Evolutionary conservation across 2,113 vertebrate genomes (phyloP), one percentile per base, ranked within the genome.

Genomic region (Protobothrops mucrosquamatus): DNA sequence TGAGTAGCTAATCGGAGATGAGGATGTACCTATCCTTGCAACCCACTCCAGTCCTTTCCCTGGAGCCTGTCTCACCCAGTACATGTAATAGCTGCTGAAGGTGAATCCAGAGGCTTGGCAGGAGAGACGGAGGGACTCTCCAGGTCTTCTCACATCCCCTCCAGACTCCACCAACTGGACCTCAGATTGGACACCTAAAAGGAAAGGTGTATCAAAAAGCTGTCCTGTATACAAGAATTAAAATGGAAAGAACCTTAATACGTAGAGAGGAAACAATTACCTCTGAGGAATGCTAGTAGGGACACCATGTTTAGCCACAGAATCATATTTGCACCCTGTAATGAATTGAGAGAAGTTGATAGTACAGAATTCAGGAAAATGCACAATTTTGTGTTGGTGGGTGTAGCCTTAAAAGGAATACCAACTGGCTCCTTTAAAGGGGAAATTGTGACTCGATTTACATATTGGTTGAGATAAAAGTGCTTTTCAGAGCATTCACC

Each of bases 21-120:
- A 51, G 7, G 54, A 15, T 54, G 54, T 55, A 55, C 18, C 2
- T 3, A 64, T 29, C 3, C 1, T 1, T 55, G 55, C 55, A 3
- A 55, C 55, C 55, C 15, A 55, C 4, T 64, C 59, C 59, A 64
- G 61, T 0, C 61, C 26, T 64, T 64, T 64, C 3, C 61, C 61
- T 12, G 61, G 26, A 0, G 10, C 26, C 61, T 64, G 61, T 29
- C 61, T 29, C 61, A 64, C 1, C 61, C 61, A 64, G 3, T 0
- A 0, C 61, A 64, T 64, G 0, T 0, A 12, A 0, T 4, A n/a
- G 61, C 3, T n/a, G 11, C 10, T 64, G 61, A 64, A 64, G 61
- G 26, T 29, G 1, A 64, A 64, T 64, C 48, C 48, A 1, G 48
- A 51, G 0, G 8, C 48, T 51, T 51, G 48, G 48, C 48, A 51